Conservation (phyloP, 2,888 invertebrate genomes). For the Labia minor region DNA sequence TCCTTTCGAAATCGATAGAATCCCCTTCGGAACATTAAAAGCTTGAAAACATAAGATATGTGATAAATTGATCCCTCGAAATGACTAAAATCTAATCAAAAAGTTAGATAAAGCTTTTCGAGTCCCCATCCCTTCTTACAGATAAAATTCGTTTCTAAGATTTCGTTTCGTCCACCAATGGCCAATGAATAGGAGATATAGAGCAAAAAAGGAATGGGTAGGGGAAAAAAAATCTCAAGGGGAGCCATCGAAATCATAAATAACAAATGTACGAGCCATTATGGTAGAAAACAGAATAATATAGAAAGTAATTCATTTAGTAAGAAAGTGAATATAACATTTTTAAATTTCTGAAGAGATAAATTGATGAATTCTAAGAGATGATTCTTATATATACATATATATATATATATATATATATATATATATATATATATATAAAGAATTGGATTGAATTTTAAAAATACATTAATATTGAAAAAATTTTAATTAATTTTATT, state of each 20-base stretch:
- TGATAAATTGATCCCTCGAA: not conserved
- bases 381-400: no score
- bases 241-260: not conserved
- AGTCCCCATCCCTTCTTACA: not conserved
- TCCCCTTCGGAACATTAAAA: not conserved
- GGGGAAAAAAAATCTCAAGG: not conserved
- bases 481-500: no score
- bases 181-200: not conserved
- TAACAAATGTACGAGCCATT: not conserved
- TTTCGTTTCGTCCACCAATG: not conserved
- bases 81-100: conserved; percentile 7
- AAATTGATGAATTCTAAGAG: no score
- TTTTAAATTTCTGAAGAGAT: no score
- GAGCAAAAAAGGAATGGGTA: not conserved
- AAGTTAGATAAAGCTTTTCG: conserved; percentile 8
- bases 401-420: no score
- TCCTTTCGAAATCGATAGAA: not conserved
- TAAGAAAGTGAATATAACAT: no score
- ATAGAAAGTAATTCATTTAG: no score
- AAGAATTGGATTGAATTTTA: no score
- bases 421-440: no score
- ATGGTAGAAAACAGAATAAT: no score
- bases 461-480: no score
- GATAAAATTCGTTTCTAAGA: not conserved
- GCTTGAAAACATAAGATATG: not conserved